Evolutionary conservation across 1,140 invertebrate species (phyloP).

Genomic region (Sycophila sp.): DNA sequence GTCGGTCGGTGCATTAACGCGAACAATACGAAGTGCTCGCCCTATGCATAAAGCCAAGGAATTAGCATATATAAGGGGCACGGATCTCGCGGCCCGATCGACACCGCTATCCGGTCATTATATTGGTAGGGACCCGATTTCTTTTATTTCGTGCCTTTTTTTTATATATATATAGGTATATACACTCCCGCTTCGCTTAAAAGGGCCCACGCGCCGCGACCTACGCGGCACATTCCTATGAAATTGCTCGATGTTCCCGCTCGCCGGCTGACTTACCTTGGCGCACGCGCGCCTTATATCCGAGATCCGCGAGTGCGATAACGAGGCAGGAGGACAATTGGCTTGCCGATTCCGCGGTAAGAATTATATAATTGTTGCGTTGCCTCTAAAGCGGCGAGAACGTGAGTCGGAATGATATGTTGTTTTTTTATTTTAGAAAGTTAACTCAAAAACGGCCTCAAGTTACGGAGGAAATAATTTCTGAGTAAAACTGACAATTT

Average conservation of each 20-base stretch:
- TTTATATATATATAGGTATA: too few relatives aligned
- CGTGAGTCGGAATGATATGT: too few relatives aligned
- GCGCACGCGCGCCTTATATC: background rate
- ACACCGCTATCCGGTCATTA: constrained; percentile 3
- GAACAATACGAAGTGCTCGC: background rate
- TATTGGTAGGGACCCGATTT: background rate
- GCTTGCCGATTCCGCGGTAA: background rate
- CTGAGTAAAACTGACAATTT: too few relatives aligned
- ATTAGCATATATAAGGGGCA: constrained; percentile 9
- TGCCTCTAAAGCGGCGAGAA: too few relatives aligned
- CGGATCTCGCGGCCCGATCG: constrained; percentile 2
- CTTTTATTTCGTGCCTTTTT: background rate
- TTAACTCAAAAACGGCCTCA: too few relatives aligned
- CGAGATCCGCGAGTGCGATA: background rate
- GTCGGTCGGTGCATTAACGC: background rate
- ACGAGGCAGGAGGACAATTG: constrained; percentile 19
- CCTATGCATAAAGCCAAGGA: too few relatives aligned
- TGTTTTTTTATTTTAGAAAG: too few relatives aligned
- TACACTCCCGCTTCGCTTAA: background rate
- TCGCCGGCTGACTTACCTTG: background rate
- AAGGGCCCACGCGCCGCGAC: background rate
- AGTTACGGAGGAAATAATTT: too few relatives aligned
- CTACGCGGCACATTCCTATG: background rate
- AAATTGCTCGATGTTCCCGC: constrained; percentile 4
- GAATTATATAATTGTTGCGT: constrained; percentile 20